Evolutionary conservation across 2,888 invertebrate genomes (phyloP).

Genomic region (Drosophila nr. fundita): DNA sequence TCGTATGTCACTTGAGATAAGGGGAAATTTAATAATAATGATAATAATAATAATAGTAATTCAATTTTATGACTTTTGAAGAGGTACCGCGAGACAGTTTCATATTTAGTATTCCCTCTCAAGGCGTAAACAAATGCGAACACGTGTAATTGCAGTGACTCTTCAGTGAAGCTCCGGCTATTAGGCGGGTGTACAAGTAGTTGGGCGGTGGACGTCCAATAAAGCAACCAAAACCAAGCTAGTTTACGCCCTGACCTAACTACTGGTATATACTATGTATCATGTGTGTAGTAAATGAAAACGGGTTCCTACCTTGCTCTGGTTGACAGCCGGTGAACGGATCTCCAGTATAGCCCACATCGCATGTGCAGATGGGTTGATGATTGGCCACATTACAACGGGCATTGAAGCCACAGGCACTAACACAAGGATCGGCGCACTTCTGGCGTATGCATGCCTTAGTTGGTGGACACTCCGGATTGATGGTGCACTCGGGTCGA

Average conservation of each 20-base stretch:
- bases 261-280: slow-evolving; percentile 19
- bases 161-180: slow-evolving; percentile 26
- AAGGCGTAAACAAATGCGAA: slow-evolving; percentile 60
- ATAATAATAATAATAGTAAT: slow-evolving; percentile 1
- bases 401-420: slow-evolving; percentile 89
- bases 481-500: slow-evolving; percentile 88
- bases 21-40: slow-evolving; percentile 15
- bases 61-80: neutral
- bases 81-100: slow-evolving; percentile 48
- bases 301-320: slow-evolving; percentile 83
- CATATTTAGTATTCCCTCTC: slow-evolving; percentile 46
- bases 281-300: slow-evolving; percentile 38
- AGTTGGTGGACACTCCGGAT: slow-evolving; percentile 86
- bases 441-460: slow-evolving; percentile 86
- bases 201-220: slow-evolving; percentile 82
- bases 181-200: slow-evolving; percentile 36
- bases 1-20: slow-evolving; percentile 25
- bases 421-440: slow-evolving; percentile 88
- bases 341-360: slow-evolving; percentile 87
- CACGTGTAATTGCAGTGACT: slow-evolving; percentile 41
- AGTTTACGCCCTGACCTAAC: slow-evolving; percentile 74
- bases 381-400: slow-evolving; percentile 87
- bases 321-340: slow-evolving; percentile 88
- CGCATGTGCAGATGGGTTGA: slow-evolving; percentile 86
- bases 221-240: slow-evolving; percentile 85